Evolutionary conservation across 1,140 invertebrate genomes (phyloP), one percentile per base, ranked within the genome.

Genomic region (Drosophila mayri): DNA sequence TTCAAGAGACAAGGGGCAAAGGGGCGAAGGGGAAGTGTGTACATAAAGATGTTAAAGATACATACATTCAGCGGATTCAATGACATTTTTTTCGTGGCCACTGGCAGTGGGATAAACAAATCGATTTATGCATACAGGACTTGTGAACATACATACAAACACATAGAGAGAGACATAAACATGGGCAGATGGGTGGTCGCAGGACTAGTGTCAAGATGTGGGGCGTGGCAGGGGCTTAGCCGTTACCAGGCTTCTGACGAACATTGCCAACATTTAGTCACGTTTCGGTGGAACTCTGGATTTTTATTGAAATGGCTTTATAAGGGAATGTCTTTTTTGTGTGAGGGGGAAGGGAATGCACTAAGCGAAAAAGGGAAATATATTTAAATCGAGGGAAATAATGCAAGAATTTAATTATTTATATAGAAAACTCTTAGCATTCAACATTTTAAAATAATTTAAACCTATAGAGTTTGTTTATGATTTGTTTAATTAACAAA

Each of bases 281-380:
- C 84, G 84, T 87, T 37, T 60, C 72, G 40, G 20, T 59, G 61
- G 54, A 55, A 57, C 59, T 71, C 18, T 59, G 62, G 73, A 76
- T 65, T 80, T 83, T 88, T 83, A 88, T 88, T 80, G 72, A 83
- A 87, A 88, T 71, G 62, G 76, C 72, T 73, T 18, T 59, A 59
- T 59, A 59, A 63, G 54, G 55, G 64, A 71, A 79, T 82, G 65
- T 71, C 64, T 73, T 55, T 55, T 38, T 72, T 55, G 66, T 67
- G 28, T n/a, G 16, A 25, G 25, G 4, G 4, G 25, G 22, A 3
- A 3, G 25, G 9, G 22, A 2, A 4, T 4, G 8, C 66, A 70
- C 62, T 67, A 14, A 37, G 32, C 4, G 16, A n/a, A 43, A 41
- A 0, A 18, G 16, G 2, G 16, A 20, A 43, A 28, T 14, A 18